These are phyloP conservation scores for Phlogophora meticulosa DNA, from an alignment of 2,888 invertebrate genomes.

Conservation along the genomic window DNA sequence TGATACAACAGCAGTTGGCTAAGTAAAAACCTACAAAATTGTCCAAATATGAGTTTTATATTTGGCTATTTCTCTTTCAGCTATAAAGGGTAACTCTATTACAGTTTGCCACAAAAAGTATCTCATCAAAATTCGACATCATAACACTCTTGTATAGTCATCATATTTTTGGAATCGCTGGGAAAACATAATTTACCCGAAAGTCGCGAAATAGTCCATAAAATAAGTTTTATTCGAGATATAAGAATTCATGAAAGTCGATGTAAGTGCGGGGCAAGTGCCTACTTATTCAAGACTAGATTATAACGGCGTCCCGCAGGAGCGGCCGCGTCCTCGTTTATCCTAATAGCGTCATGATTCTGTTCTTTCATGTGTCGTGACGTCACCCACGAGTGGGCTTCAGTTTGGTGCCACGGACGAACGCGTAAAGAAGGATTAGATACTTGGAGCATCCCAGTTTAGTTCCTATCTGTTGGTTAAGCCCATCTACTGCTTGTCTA, in stretches of 20 bases:
- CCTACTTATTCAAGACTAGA: conserved; percentile 63
- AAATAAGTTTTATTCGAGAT: conserved; percentile 60
- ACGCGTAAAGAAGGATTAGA: conserved; percentile 35
- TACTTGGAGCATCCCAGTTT: conserved; percentile 12
- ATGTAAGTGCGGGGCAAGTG: conserved; percentile 56
- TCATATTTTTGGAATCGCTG: conserved; percentile 49
- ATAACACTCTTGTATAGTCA: conserved; percentile 33
- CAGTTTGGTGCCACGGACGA: conserved; percentile 22
- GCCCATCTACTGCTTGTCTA: conserved; percentile 10
- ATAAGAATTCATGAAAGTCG: conserved; percentile 62
- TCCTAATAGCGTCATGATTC: conserved; percentile 64
- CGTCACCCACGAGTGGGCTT: conserved; percentile 37
- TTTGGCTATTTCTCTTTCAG: conserved; percentile 19
- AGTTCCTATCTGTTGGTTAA: conserved; percentile 18
- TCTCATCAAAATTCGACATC: conserved; percentile 47
- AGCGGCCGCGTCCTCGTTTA: conserved; percentile 61
- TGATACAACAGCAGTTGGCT: not conserved
- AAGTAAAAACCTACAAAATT: conserved; percentile 11
- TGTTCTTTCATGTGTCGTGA: conserved; percentile 46
- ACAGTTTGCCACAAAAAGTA: conserved; percentile 39
- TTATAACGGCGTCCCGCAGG: conserved; percentile 57
- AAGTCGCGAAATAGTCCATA: conserved; percentile 58
- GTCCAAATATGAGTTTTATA: conserved; percentile 6
- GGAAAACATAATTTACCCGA: conserved; percentile 58
- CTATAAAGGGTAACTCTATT: conserved; percentile 33